Conservation (phyloP, 2,888 invertebrate species). For the Stratiomys singularior region DNA sequence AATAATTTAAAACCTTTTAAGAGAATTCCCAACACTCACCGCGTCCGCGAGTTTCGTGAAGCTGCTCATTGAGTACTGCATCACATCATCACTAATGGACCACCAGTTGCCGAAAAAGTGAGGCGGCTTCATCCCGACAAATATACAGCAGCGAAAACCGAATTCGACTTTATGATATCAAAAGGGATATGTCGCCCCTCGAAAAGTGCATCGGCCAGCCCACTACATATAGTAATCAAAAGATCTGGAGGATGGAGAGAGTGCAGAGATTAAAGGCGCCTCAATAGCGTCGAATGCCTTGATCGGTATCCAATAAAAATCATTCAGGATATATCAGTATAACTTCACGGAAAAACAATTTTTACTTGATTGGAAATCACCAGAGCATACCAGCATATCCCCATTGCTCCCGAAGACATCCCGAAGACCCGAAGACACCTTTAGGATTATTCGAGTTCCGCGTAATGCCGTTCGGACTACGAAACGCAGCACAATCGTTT, state of each 20-base stretch:
- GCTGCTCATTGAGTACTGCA: too few relatives aligned
- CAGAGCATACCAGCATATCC: not conserved
- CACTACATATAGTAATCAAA: not conserved
- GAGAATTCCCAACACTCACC: too few relatives aligned
- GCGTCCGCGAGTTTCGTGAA: too few relatives aligned
- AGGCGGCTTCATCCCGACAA: too few relatives aligned
- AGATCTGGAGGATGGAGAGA: not conserved
- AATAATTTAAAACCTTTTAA: too few relatives aligned
- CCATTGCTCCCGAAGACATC: not conserved
- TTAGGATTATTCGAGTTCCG: conserved; percentile 60
- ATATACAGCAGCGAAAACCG: too few relatives aligned
- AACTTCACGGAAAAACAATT: not conserved
- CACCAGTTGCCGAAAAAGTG: too few relatives aligned
- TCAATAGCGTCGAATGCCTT: not conserved
- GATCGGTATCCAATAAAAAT: not conserved
- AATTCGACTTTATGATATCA: too few relatives aligned
- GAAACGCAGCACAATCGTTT: conserved; percentile 55
- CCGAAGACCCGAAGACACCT: conserved; percentile 56
- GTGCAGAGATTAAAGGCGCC: not conserved
- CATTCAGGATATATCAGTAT: not conserved
- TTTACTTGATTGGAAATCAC: not conserved
- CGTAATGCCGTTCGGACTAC: conserved; percentile 3
- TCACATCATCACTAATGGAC: too few relatives aligned
- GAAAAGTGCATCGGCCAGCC: not conserved
- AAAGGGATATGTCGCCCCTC: too few relatives aligned